Evolutionary conservation across 2,888 invertebrate species (phyloP), one percentile per base, ranked within the genome.

Genomic region (Apotomis betuletana): DNA sequence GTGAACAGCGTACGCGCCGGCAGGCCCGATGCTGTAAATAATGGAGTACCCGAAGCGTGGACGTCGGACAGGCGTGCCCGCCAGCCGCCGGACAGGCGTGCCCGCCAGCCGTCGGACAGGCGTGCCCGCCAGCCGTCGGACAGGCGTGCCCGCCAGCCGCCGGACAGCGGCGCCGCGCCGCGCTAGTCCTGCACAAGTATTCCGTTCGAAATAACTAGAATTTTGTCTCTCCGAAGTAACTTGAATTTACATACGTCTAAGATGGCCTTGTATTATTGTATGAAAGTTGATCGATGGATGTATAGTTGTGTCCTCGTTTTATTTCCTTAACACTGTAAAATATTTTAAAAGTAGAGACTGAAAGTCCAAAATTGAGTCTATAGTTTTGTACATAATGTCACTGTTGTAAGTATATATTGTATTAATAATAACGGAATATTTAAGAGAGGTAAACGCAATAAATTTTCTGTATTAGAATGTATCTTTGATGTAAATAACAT

Each of bases 331-430:
- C 81, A 86, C 79, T 89, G 87, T 89, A 88, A 84, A 81, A 85
- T 87, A 86, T 82, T 85, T 87, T 84, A 86, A 90, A 86, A 87
- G 87, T 92, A 91, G 91, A 92, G 92, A 92, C 92, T 92, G 92
- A 92, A 92, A 92, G 92, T 92, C 92, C 91, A 90, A 90, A 91
- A 90, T 91, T 90, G 91, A 92, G 91, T 92, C 91, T 92, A 91
- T 91, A 91, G 89, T 92, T 91, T 92, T 93, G 92, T 93, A 93
- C 87, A 93, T 84, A 84, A 76, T 89, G 83, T 90, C 90, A 88
- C 90, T 89, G 90, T 92, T 92, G 90, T 91, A 92, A 92, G 86
- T 90, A 91, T 87, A 90, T 87, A 90, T 81, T 87, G 84, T 90
- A 91, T 89, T 87, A 79, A 85, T 87, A 79, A 85, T 90, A 88